Evolutionary conservation across 2,888 invertebrate genomes (phyloP), one percentile per base, ranked within the genome.

Genomic region (Dascillus cervinus): DNA sequence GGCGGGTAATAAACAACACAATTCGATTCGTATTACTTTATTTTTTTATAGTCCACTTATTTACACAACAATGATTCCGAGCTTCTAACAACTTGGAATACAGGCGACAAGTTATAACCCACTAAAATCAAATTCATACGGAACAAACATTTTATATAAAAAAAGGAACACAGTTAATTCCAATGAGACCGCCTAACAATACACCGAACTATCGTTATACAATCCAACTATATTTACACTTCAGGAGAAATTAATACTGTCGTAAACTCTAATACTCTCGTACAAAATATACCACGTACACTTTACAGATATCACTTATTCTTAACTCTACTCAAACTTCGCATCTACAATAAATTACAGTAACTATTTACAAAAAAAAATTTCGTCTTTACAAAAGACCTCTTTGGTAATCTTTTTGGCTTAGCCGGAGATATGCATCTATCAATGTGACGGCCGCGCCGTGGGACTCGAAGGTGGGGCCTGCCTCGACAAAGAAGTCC

Each of bases 11-110:
- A 29, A 29, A 33, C 33, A n/a, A n/a, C n/a, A 19, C 21, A 15
- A 21, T 24, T 39, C 46, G 22, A 29, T 41, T 22, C 33, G 26
- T 37, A 30, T 41, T 42, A 46, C 53, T 52, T 55, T 53, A 44
- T 55, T 54, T 6, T 52, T 52, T 59, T 56, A 58, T 56, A 58
- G 52, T 58, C 57, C 61, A 64, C 55, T 55, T 63, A 49, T 37
- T 24, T 62, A 62, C 62, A 64, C 59, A 61, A 61, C 62, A 62
- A 62, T 58, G 56, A 60, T 52, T 52, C n/a, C 37, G 22, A 28
- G 23, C 33, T 33, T n/a, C 24, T 38, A 34, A 28, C 32, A 29
- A 29, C 30, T 37, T 32, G 26, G 29, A 33, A 36, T 36, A 36
- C 24, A 36, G 32, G 32, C 32, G 24, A 14, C 28, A 38, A 29